Base-by-base conservation (phyloP, 2,888 invertebrate species). In the Leptarthrus brevirostris region DNA sequence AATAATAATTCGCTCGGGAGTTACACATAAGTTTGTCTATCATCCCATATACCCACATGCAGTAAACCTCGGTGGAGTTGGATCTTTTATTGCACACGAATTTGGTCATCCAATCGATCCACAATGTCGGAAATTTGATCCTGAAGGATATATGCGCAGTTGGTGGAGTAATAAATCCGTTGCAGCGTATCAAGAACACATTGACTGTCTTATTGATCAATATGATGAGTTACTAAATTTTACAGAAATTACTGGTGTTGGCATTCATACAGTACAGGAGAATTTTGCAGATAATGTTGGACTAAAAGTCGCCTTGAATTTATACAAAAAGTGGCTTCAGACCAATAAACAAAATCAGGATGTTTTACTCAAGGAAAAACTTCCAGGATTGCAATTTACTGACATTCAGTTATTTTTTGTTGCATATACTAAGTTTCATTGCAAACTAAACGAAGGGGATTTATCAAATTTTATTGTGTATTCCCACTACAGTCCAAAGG, bases 61-160 rank as follows among this genome's bases (percentile, higher is more conserved):
- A 2, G 0, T 73, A 16, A 69, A 56, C 3, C 40, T 47, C 12
- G 75, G 69, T n/a, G 61, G 34, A 10, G 16, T 66, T 40, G 75
- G 75, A 36, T 58, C 73, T 12, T 49, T 52, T 22, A 69, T 73
- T 10, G 73, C 40, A 20, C 75, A 75, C 49, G 75, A 75, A 47
- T 56, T 74, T 18, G 54, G 44, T 0, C 74, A 74, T 58, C 22
- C 53, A 22, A 47, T 74, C 49, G 74, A 74, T 74, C 30, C 69
- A 14, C 30, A 36, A 47, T 56, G 56, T 34, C 20, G 22, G 14
- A 34, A 47, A 3, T 61, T 61, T 34, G 61, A 61, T 52, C 24
- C 3, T 2, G 22, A 61, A n/a, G 47, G 34, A 44, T 6, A 18
- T 16, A 18, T 30, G 30, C 14, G 26, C 16, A 16, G 26, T 47